These are phyloP conservation scores for Entomobrya multifasciata DNA, from an alignment of 2,888 invertebrate species.

Conservation along the genomic window DNA sequence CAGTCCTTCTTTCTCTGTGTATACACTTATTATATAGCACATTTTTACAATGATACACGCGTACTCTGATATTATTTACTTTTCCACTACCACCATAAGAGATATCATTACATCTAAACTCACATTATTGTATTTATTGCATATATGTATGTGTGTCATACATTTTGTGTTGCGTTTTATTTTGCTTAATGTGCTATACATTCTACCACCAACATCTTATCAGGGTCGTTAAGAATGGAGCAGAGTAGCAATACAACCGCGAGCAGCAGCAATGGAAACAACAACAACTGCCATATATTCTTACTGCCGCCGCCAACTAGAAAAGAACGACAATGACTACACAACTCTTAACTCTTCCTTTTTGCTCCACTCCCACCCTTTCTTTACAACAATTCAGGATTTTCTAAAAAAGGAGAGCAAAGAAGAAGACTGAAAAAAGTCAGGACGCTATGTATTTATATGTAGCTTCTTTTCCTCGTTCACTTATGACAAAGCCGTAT, in stretches of 20 bases:
- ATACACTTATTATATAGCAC: neutral
- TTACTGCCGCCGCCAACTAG: neutral
- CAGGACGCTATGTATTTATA: slow-evolving; percentile 18
- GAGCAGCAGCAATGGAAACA: neutral
- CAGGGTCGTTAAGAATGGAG: slow-evolving; percentile 58
- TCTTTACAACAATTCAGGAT: neutral
- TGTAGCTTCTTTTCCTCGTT: slow-evolving; percentile 12
- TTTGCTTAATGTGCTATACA: slow-evolving; percentile 41
- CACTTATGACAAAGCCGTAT: slow-evolving; percentile 26
- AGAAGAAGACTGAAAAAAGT: slow-evolving; percentile 10
- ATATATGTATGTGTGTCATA: neutral
- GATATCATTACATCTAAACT: neutral
- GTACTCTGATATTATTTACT: neutral
- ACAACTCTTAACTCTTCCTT: neutral
- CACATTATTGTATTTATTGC: slow-evolving; percentile 14
- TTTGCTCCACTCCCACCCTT: slow-evolving; percentile 4
- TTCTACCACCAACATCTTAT: slow-evolving; percentile 66
- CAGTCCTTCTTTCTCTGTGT: slow-evolving; percentile 44
- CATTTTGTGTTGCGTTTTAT: slow-evolving; percentile 33
- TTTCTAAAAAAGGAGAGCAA: slow-evolving; percentile 11
- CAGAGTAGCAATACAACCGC: neutral
- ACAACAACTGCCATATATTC: slow-evolving; percentile 11
- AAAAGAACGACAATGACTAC: neutral
- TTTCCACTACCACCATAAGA: neutral
- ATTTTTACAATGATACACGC: slow-evolving; percentile 13